Conservation (phyloP, 2,888 invertebrate genomes). For the Orthonychiurus folsomi region DNA sequence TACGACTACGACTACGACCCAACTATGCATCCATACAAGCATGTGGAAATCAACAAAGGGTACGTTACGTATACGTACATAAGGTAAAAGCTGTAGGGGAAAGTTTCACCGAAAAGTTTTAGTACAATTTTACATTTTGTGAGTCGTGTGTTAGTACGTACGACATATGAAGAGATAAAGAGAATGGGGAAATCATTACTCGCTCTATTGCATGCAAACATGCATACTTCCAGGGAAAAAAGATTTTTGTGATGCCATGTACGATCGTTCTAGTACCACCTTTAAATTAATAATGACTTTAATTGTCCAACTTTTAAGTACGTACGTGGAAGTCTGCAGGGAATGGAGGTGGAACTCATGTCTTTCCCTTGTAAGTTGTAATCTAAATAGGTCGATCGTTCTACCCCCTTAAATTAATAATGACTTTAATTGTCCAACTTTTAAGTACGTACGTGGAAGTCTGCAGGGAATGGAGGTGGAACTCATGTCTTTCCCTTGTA, state of each 20-base stretch:
- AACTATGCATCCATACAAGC: too few species aligned
- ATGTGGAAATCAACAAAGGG: too few species aligned
- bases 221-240: too few species aligned
- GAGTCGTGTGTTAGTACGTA: background rate
- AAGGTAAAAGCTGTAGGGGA: too few species aligned
- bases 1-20: too few species aligned
- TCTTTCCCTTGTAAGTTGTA: background rate
- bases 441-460: too few species aligned
- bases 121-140: background rate
- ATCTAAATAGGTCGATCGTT: background rate
- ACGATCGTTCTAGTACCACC: background rate
- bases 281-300: slow-evolving; percentile 1
- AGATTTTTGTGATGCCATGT: background rate
- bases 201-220: too few species aligned
- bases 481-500: background rate
- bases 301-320: background rate
- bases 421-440: too few species aligned
- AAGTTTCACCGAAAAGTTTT: background rate
- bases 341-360: background rate
- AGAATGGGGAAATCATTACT: background rate
- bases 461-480: background rate
- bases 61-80: too few species aligned
- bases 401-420: too few species aligned
- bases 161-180: background rate
- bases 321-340: background rate